Evolutionary conservation across 2,888 invertebrate genomes (phyloP).

Genomic region (Tribolium freemani): DNA sequence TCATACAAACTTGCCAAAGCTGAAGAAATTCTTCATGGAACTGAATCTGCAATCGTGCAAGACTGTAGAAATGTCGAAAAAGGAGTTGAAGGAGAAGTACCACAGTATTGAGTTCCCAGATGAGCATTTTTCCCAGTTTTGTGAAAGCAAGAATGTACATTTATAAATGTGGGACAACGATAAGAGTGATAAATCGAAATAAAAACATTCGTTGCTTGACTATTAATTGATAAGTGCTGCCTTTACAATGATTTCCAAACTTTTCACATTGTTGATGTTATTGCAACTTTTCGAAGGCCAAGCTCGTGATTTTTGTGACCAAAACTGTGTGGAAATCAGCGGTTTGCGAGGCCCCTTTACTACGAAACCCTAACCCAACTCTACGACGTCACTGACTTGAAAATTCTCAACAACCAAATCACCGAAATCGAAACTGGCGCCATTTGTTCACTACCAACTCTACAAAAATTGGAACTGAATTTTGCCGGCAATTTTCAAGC

Average conservation of each 20-base stretch:
- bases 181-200: too few species aligned
- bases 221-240: too few species aligned
- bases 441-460: neutral
- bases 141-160: neutral
- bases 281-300: neutral
- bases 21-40: neutral
- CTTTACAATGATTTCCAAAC: neutral
- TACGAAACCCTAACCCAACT: constrained; percentile 4
- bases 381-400: neutral
- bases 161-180: neutral
- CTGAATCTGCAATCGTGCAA: neutral
- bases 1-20: constrained; percentile 1
- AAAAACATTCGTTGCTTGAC: too few species aligned
- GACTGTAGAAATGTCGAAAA: neutral
- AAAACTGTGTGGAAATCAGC: neutral
- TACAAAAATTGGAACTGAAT: constrained; percentile 8
- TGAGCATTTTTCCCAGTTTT: neutral
- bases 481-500: constrained; percentile 1
- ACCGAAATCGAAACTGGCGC: constrained; percentile 1
- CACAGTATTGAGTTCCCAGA: neutral
- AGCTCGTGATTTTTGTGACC: neutral
- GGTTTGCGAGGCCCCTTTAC: neutral
- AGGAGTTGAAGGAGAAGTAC: neutral
- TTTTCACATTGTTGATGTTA: neutral
- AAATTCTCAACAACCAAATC: constrained; percentile 2